These are phyloP conservation scores for Ceratina calcarata DNA, from an alignment of 1,140 invertebrate species.

Conservation along the genomic window DNA sequence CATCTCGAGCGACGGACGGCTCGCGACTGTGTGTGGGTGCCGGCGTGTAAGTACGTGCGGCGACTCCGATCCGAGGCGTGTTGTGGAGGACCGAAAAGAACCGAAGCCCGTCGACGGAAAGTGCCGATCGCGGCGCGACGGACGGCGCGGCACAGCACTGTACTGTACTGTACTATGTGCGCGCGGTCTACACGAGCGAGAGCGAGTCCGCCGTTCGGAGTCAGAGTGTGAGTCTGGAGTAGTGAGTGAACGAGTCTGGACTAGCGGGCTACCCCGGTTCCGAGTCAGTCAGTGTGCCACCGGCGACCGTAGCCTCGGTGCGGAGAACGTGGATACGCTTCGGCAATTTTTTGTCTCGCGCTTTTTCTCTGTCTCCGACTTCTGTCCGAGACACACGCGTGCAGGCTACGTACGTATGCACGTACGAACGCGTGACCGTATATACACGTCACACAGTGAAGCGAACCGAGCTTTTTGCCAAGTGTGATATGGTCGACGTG, in stretches of 20 bases:
- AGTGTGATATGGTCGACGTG: constrained; percentile 17
- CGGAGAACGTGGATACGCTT: constrained; percentile 63
- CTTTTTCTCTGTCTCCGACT: constrained; percentile 20
- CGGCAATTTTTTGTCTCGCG: constrained; percentile 37
- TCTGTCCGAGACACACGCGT: constrained; percentile 3
- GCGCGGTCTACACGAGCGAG: constrained; percentile 52
- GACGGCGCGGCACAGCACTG: constrained; percentile 17
- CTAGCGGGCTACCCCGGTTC: constrained; percentile 78
- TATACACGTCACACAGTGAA: neutral
- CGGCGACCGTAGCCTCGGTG: constrained; percentile 70
- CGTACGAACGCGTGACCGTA: too few species aligned
- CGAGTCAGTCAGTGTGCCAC: constrained; percentile 81
- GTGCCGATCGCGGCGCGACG: constrained; percentile 42
- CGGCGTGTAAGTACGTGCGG: constrained; percentile 46
- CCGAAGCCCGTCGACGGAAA: constrained; percentile 54
- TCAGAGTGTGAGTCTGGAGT: constrained; percentile 68
- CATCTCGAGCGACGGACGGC: constrained; percentile 48
- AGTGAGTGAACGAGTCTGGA: constrained; percentile 72
- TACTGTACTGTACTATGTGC: neutral
- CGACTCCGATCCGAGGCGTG: constrained; percentile 44
- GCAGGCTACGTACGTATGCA: neutral
- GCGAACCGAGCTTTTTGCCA: constrained; percentile 2
- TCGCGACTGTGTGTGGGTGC: constrained; percentile 44
- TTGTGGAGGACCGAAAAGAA: constrained; percentile 40
- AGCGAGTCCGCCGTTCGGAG: constrained; percentile 57